Conservation (phyloP, 2,113 vertebrate genomes). For the Chionomys nivalis region DNA sequence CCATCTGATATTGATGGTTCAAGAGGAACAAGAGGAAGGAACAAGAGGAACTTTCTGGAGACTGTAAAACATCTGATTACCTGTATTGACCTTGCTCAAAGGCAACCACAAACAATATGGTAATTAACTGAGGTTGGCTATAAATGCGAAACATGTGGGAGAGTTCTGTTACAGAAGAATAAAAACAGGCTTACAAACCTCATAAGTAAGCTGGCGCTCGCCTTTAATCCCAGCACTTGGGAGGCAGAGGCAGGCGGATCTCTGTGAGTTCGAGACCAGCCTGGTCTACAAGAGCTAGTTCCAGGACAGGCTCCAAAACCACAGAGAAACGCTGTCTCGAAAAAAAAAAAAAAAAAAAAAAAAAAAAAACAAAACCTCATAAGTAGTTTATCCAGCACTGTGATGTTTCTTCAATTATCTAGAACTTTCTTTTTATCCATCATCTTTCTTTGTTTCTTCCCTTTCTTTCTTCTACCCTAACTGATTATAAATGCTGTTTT, state of each 20-base stretch:
- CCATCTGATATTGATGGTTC: slow-evolving; percentile 39
- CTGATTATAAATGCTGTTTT: not conserved
- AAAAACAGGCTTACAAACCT: not conserved
- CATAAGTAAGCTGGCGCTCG: no score
- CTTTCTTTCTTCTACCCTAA: not conserved
- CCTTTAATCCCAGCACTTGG: no score
- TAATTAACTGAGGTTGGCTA: slow-evolving; percentile 62
- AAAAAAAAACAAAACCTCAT: not conserved
- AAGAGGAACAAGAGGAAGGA: not conserved
- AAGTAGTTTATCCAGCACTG: not conserved
- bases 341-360: no score
- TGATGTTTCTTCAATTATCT: not conserved
- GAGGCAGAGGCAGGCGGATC: no score
- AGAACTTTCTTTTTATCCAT: not conserved
- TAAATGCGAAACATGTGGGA: slow-evolving; percentile 6
- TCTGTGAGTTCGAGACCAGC: no score
- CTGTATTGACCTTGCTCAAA: slow-evolving; percentile 51
- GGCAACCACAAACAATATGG: slow-evolving; percentile 41
- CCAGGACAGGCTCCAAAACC: no score
- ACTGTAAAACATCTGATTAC: slow-evolving; percentile 46
- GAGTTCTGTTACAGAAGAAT: slow-evolving; percentile 38
- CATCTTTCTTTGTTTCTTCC: not conserved
- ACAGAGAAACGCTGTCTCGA: no score
- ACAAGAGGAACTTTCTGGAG: slow-evolving; percentile 35
- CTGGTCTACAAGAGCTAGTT: no score